These are phyloP conservation scores for Helostoma temminkii DNA, from an alignment of 2,797 vertebrate species.

Conservation along the genomic window DNA sequence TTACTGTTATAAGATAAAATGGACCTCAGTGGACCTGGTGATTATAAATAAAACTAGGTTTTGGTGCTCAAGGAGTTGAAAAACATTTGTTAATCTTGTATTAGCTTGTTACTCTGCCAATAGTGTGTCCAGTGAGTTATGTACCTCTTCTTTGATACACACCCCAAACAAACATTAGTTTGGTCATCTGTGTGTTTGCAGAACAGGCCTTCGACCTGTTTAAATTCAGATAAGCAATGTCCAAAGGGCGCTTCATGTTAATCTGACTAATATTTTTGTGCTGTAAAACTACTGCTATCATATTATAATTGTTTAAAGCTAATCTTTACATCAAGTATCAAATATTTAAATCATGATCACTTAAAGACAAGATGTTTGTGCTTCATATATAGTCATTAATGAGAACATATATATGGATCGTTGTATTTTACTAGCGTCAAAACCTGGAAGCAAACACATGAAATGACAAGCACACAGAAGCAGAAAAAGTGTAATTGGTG, in stretches of 20 bases:
- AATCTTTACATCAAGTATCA: constrained; percentile 8
- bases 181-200: constrained; percentile 55
- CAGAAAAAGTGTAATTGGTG: constrained; percentile 51
- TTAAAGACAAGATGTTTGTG: constrained; percentile 7
- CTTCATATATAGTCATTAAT: constrained; percentile 1
- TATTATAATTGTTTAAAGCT: constrained; percentile 16
- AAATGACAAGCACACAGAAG: constrained; percentile 27
- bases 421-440: constrained; percentile 43
- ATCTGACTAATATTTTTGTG: constrained; percentile 37
- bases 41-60: too few relatives aligned
- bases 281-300: constrained; percentile 14
- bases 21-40: too few relatives aligned
- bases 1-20: not conserved
- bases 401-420: constrained; percentile 18
- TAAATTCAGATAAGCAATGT: constrained; percentile 64
- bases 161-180: constrained; percentile 18
- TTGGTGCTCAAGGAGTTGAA: too few relatives aligned
- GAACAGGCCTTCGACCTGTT: constrained; percentile 49
- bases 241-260: constrained; percentile 48
- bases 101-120: constrained; percentile 3
- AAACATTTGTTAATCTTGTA: not conserved
- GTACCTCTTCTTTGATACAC: constrained; percentile 15
- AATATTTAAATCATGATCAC: not conserved
- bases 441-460: constrained; percentile 48
- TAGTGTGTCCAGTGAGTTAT: constrained; percentile 21